Conservation (phyloP, 1,140 invertebrate genomes). For the Apocrypta bakeri region DNA sequence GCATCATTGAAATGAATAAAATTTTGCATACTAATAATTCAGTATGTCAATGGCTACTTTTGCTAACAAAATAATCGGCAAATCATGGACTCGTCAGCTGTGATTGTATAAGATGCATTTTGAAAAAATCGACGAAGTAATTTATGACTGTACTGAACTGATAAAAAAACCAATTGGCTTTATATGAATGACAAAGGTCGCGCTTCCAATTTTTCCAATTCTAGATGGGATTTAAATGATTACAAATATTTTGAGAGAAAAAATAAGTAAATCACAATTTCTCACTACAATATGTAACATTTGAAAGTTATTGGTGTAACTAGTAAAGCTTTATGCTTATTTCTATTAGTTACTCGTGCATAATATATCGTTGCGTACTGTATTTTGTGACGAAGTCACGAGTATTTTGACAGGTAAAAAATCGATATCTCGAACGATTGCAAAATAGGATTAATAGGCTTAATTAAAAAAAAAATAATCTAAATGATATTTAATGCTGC, state of each 20-base stretch:
- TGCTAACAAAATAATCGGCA: constrained; percentile 12
- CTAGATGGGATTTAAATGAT: constrained; percentile 6
- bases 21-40: no score
- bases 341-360: constrained; percentile 28
- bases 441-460: neutral
- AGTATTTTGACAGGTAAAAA: neutral
- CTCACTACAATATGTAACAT: constrained; percentile 20
- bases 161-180: constrained; percentile 43
- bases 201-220: constrained; percentile 49
- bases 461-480: neutral
- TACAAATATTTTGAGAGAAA: constrained; percentile 6
- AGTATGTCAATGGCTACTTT: constrained; percentile 48
- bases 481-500: neutral
- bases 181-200: constrained; percentile 42
- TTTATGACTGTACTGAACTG: no score
- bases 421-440: neutral
- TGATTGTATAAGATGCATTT: constrained; percentile 49
- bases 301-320: constrained; percentile 40
- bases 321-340: constrained; percentile 43
- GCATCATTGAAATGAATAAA: no score
- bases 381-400: neutral
- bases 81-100: constrained; percentile 42
- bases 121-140: neutral
- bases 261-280: constrained; percentile 33
- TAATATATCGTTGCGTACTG: neutral